Percentiles rank a stretch among this genome's conserved stretches.
Conservation (phyloP, 2,888 invertebrate species). For the Eristalis tenax region DNA sequence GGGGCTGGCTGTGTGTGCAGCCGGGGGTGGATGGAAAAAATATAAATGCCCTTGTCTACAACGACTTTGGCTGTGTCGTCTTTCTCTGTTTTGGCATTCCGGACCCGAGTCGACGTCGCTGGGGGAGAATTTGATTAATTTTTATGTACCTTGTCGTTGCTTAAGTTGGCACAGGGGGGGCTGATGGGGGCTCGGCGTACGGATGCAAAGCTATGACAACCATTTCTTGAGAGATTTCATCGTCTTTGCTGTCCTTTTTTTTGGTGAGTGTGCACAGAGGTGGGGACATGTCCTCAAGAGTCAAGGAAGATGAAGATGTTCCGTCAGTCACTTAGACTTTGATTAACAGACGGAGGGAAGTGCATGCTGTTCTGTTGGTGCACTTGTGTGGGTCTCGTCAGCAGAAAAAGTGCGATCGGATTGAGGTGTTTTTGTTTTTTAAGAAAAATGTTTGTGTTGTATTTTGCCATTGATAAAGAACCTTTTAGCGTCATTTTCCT, state of each 20-base stretch:
- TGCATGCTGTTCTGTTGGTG: background rate
- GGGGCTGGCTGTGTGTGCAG: background rate
- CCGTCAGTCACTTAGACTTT: background rate
- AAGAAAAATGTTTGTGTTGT: too few relatives aligned
- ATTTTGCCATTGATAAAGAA: too few relatives aligned
- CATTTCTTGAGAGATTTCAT: conserved; percentile 73
- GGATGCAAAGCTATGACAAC: conserved; percentile 72
- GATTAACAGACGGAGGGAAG: background rate
- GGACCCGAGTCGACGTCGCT: background rate
- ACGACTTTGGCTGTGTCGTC: background rate
- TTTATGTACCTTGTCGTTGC: background rate
- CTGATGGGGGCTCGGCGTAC: conserved; percentile 71
- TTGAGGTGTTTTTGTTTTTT: too few relatives aligned
- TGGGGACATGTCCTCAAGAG: background rate
- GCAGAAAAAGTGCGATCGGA: too few relatives aligned
- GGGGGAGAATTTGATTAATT: background rate
- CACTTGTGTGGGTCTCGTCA: too few relatives aligned
- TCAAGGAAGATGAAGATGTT: background rate
- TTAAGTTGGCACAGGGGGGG: background rate
- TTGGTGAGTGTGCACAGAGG: background rate
- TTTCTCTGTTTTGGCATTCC: background rate
- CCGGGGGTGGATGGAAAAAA: background rate
- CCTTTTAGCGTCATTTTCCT: too few relatives aligned
- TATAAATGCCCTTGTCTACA: background rate
- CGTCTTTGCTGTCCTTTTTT: background rate